Evolutionary conservation across 2,888 invertebrate genomes (phyloP), one percentile per base, ranked within the genome.

Genomic region (Melanargia galathea): DNA sequence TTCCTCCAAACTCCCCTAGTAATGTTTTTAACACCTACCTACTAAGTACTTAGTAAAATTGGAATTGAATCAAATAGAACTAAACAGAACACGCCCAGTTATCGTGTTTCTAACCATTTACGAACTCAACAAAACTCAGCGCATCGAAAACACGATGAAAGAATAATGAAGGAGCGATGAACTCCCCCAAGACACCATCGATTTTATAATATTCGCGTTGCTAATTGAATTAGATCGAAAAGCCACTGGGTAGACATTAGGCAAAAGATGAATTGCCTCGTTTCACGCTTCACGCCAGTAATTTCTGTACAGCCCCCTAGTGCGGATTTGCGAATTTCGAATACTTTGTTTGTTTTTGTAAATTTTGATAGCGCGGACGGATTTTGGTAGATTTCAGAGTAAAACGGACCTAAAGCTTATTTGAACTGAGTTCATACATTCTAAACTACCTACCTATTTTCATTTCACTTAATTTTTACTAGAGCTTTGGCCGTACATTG

Each of bases 201-300:
- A 66, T 62, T 66, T 64, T 64, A 63, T 65, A 59, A 65, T 65
- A 63, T 60, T 63, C 60, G 65, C 61, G 55, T 26, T 57, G 74
- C 80, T 85, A 85, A 87, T 87, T 86, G 78, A 84, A 87, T 87
- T 86, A 84, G 78, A 75, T 71, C 71, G 77, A 77, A 78, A 76
- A 79, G 78, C 74, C 74, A 74, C 76, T 73, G 77, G 77, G 70
- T 60, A 77, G 75, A 75, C 84, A 83, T 86, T 83, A 85, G 78
- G 74, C 74, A 74, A 73, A 84, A 88, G 88, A 89, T 80, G 85
- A 87, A 89, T 84, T 75, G 82, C 76, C 71, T 69, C 67, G 74
- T 78, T 84, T 82, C 87, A 87, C 85, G 89, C 86, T 83, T 77
- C 74, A 66, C 72, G 77, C 77, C 80, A 80, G 80, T 84, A 83